Base-by-base conservation (phyloP, 2,797 vertebrate genomes). In the Chelonia mydas region DNA sequence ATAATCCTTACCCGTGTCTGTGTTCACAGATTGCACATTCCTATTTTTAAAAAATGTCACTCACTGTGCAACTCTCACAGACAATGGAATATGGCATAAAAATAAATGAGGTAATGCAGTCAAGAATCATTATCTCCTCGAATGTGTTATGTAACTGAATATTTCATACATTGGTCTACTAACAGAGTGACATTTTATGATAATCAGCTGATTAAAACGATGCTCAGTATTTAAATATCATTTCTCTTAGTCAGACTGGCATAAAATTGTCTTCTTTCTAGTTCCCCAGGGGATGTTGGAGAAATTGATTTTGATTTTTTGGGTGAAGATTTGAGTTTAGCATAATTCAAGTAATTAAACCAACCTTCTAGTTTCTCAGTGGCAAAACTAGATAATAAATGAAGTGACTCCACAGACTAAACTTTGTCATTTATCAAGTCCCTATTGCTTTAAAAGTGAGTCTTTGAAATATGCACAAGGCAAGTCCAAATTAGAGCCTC, bases 241-340 rank as follows among this genome's bases (percentile, higher is more conserved):
- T 93, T 93, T 91, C 47, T 92, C 94, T 87, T 87, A 89, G 54
- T 91, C 45, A 89, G 94, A 86, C 81, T 93, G 86, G 83, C 72
- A 77, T 57, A 61, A 89, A 91, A 93, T 93, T 89, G 72, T 11
- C 81, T 81, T 89, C 47, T 78, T 89, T 89, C 37, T 55, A 90
- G 47, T 85, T 77, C 50, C 84, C 86, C 31, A 72, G 31, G 23
- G n/a, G 31, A 94, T 77, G 37, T 11, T 33, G 84, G 16, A 97
- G 88, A 96, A 86, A 92, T 45, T 89, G 88, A 95, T 90, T 94
- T 41, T 53, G 90, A 90, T 59, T 92, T 96, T 72, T 86, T 79
- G 72, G 86, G 91, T 50, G 90, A 91, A 91, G 49, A n/a, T 91
- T 94, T 78, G 74, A 94, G 31, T 12, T 94, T 83, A 93, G 47